Percentiles rank a stretch among this genome's conserved stretches.
Conservation (phyloP, 2,797 vertebrate species). For the Fistularia commersonii region DNA sequence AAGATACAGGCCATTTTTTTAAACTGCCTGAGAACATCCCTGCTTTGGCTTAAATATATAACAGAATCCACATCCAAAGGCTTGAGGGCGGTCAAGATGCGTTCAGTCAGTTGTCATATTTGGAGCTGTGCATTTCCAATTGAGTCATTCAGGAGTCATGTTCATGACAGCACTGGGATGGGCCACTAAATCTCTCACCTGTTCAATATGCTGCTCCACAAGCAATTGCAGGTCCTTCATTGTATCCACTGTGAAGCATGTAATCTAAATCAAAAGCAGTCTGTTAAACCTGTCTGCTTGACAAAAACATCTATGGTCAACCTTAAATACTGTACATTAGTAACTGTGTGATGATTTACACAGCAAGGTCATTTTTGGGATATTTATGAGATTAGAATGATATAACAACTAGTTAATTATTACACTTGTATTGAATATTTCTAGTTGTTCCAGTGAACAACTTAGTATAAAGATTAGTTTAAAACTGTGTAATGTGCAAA, state of each 20-base stretch:
- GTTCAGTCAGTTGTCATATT: no score
- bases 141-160: not conserved
- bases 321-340: not conserved
- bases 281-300: not conserved
- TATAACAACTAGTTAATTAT: not conserved
- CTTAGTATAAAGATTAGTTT: no score
- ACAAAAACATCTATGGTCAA: not conserved
- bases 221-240: constrained; percentile 60
- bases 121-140: no score
- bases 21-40: no score
- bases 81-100: no score
- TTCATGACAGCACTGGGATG: not conserved
- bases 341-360: no score
- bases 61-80: no score
- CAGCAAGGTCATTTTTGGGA: no score
- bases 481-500: no score
- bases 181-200: constrained; percentile 46
- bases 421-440: not conserved
- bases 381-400: not conserved
- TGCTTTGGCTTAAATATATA: no score
- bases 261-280: constrained; percentile 54
- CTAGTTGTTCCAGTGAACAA: no score
- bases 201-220: constrained; percentile 70
- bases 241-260: constrained; percentile 59
- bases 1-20: no score